Percentiles rank a stretch among this genome's conserved stretches.
Conservation (phyloP, 2,888 invertebrate species). For the Standfussiana lucernea region DNA sequence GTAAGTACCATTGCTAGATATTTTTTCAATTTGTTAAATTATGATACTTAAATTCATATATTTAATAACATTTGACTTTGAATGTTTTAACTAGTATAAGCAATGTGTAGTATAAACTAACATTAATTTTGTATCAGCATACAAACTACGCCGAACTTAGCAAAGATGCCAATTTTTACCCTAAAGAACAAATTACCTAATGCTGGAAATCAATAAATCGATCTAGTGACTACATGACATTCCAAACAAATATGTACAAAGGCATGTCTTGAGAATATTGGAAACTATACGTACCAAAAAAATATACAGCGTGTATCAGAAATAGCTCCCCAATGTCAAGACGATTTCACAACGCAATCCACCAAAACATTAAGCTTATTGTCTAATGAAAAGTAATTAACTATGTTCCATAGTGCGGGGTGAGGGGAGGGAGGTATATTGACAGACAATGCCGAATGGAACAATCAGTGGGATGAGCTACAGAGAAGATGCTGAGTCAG, state of each 20-base stretch:
- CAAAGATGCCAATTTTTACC: not conserved
- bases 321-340: not conserved
- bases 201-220: not conserved
- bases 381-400: conserved; percentile 91
- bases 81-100: not conserved
- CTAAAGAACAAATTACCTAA: not conserved
- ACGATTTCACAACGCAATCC: conserved; percentile 62
- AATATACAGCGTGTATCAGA: not conserved
- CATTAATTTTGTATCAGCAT: not conserved
- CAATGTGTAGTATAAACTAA: not conserved
- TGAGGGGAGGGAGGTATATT: conserved; percentile 74
- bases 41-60: not conserved
- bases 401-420: conserved; percentile 69
- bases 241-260: not conserved
- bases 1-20: not conserved
- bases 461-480: conserved; percentile 88
- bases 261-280: not conserved
- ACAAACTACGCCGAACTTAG: not conserved
- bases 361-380: conserved; percentile 79
- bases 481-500: conserved; percentile 89
- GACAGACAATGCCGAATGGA: conserved; percentile 89
- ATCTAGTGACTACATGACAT: not conserved
- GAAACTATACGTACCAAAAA: not conserved
- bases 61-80: not conserved
- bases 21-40: too few species aligned